Conservation (phyloP, 2,797 vertebrate genomes). For the Erethizon dorsatum region DNA sequence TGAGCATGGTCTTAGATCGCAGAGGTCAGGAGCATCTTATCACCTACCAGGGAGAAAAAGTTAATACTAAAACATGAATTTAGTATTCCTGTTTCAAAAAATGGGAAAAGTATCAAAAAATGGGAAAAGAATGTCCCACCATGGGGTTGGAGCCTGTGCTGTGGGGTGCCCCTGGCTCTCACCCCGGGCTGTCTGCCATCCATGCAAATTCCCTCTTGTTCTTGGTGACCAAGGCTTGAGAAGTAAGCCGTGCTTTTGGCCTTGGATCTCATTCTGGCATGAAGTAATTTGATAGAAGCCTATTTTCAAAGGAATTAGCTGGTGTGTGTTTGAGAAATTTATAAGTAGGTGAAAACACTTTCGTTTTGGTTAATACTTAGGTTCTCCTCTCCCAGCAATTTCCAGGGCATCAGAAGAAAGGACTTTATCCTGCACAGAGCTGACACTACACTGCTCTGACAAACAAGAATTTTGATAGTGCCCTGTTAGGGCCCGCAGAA, state of each 20-base stretch:
- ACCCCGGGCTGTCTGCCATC: neutral
- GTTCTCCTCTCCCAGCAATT: neutral
- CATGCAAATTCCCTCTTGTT: neutral
- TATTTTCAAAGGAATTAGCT: constrained; percentile 5
- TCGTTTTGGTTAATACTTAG: neutral
- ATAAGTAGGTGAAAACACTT: constrained; percentile 1
- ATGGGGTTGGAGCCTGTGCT: neutral
- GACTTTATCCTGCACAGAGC: neutral
- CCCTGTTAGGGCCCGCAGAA: neutral
- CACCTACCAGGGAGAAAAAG: neutral
- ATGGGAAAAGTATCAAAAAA: neutral
- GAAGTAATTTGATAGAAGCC: neutral
- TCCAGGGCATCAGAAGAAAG: constrained; percentile 40
- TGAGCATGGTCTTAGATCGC: neutral
- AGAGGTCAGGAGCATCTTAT: neutral
- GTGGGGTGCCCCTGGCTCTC: neutral
- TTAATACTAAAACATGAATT: constrained; percentile 30
- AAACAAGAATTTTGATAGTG: neutral
- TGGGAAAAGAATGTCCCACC: neutral
- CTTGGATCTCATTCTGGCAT: neutral
- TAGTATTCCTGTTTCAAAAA: too few relatives aligned
- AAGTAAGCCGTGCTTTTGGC: neutral
- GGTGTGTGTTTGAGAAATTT: constrained; percentile 30
- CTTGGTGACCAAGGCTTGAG: neutral
- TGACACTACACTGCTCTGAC: neutral